Base-by-base conservation (phyloP, 2,888 invertebrate species). In the Arctia plantaginis region DNA sequence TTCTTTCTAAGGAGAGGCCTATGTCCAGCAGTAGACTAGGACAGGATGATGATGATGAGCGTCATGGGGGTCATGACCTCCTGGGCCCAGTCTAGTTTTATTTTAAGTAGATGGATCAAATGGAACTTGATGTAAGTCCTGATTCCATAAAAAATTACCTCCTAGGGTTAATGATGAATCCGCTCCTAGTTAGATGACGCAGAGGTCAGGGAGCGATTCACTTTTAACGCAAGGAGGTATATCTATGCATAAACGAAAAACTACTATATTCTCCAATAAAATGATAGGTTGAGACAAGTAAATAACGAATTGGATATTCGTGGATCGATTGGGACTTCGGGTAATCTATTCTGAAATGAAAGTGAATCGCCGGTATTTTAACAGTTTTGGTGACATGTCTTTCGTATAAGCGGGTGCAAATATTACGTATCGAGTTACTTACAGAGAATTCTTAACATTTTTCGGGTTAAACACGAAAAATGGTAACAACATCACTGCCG, bases 401-500 rank as follows among this genome's bases (percentile, higher is more conserved):
- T 20, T 30, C 68, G 33, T 30, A 23, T 59, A 71, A 51, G 18
- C 66, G 62, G 35, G 59, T 69, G 59, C 20, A 39, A 20, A 71
- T 73, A 47, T 51, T 72, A 66, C 47, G 41, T 66, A 69, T 41
- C 35, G 33, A 23, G 39, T 35, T 93, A 96, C 96, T 96, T 90
- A 96, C 96, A 95, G 83, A 47, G 94, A 93, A 87, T 96, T 96
- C 80, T 94, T 95, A 30, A 96, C 96, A 82, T 94, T 96, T 90
- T 93, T 96, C 3, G 96, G 96, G 78, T 95, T 94, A 77, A 96
- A 94, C 73, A 94, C 93, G 83, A 95, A 96, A 87, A 95, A 94
- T 47, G 96, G 96, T 82, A 96, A 87, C 77, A 94, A 88, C 83
- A 96, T 85, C 79, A 95, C 87, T 77, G 95, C 91, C 65, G 93